Base-by-base conservation (phyloP, 2,113 vertebrate genomes). In the Coptodon rendalli region DNA sequence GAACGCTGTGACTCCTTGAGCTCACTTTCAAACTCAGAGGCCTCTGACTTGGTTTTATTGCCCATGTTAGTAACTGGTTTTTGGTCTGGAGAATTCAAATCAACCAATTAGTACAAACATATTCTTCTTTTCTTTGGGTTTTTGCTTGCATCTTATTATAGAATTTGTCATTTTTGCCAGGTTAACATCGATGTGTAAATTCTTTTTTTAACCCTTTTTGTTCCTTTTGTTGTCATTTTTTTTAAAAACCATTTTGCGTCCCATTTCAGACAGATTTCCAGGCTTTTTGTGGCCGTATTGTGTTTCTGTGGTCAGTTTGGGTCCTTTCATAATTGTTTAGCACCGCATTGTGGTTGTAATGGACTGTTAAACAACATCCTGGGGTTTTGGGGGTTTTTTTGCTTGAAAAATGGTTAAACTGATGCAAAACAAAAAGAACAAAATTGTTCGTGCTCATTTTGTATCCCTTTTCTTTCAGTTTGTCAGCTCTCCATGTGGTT, bases 321-420 rank as follows among this genome's bases (percentile, higher is more conserved):
- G 43, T 76, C 40, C 14, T 14, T 45, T 50, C 24, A 29, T 12
- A 17, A 48, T 76, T 76, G 68, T 73, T 73, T 73, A 73, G 68
- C 38, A 73, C 0, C 2, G 13, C 8, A 27, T 17, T 73, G 68
- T 27, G 68, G 22, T 73, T 45, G 14, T 27, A 27, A 45, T 71
- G 36, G n/a, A 43, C 2, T 3, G 7, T 12, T 71, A 14, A 68
- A 68, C 11, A 22, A 68, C 63, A 68, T 40, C 11, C 36, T 66
- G 61, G 34, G 1, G 0, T 2, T 22, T 63, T 63, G n/a, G n/a
- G n/a, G n/a, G n/a, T 22, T 22, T 22, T 22, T 68, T 40, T 68
- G 61, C 17, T 38, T 3, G 2, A 66, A 34, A 66, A 66, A 66
- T 66, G 31, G 61, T 38, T 66, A 66, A 66, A 66, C 19, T 66